Base-by-base conservation (phyloP, 53 echinoderm and acorn worm genomes). In the Actinopyga echinites region DNA sequence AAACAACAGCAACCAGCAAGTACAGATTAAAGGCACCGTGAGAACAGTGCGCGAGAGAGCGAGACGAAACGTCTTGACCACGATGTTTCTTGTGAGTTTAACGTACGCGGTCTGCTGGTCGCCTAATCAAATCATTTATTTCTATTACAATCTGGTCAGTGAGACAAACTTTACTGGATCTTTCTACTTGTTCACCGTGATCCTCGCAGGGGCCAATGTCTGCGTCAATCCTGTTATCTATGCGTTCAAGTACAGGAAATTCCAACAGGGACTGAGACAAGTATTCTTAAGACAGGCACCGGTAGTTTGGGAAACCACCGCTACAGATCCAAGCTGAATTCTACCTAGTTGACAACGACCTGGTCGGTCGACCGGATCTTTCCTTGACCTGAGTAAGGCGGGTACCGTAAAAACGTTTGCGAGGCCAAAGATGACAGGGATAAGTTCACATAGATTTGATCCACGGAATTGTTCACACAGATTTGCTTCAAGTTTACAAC, bases 171-270 rank as follows among this genome's bases (percentile, higher is more conserved):
- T 59, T 9, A 79, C 57, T 21, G 79, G 79, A 57, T 79, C 38
- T 1, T 59, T 79, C 25, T 79, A 79, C 38, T 36, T 58, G 36
- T 57, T 79, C 30, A 59, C 79, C 34, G 60, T 79, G 8, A 58
- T 79, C 24, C 36, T 79, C 17, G 79, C 79, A 31, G 79, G 58
- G 2, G 13, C 57, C 10, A 79, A 79, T 32, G 79, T 79, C 20
- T 56, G 79, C 32, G 79, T 56, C n/a, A 56, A 56, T 57, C 57
- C 56, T n/a, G 57, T 79, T 9, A 80, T 80, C 1, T 80, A 80
- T 30, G 81, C 81, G 21, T 80, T 80, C 42, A 80, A 80, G 25
- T 80, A 80, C 81, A 80, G 81, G 43, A 80, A 80, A 36, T 80
- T 80, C 29, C 81, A 80, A 35, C 60, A 61, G 24, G 81, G 36